Evolutionary conservation across 2,888 invertebrate genomes (phyloP), one percentile per base, ranked within the genome.

Genomic region (Sceliomorpha sp.): DNA sequence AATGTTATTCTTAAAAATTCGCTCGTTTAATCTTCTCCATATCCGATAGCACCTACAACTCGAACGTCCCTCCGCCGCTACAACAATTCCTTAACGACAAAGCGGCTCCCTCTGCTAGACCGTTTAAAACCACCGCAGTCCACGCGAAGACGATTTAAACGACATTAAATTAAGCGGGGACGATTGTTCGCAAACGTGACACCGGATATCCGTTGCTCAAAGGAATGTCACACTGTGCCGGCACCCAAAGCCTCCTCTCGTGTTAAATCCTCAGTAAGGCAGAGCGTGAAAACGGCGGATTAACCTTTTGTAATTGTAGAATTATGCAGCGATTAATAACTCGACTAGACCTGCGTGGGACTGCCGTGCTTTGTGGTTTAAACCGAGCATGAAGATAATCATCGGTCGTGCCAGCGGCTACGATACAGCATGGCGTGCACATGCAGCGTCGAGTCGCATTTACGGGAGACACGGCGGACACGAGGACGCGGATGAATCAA

Each of bases 281-380:
- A 60, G 67, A 81, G 82, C 82, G 82, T 78, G 83, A 84, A 84
- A 84, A 82, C 79, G 76, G 59, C 74, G 77, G 77, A 77, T 82
- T 80, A 78, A 81, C 79, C 82, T 78, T 64, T 79, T 78, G 81
- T 79, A 78, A 81, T 81, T 79, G 79, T 78, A 77, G 76, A 81
- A 83, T 84, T 80, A 81, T 79, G 76, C 72, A 80, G 76, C 79
- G 79, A 83, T 84, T 84, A 84, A 84, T 83, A 82, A 83, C 75
- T 75, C 78, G 79, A 76, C 76, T 73, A 80, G 77, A 80, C 77
- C 77, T 77, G 82, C 80, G 81, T 81, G 82, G 79, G 81, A 78
- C 78, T 79, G 78, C 75, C 72, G 77, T 76, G 76, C 81, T 78
- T 78, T 77, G 81, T 80, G 74, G 80, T 73, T 81, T 67, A 75